Evolutionary conservation across 2,113 vertebrate genomes (phyloP), one percentile per base, ranked within the genome.

Genomic region (Podiceps cristatus): DNA sequence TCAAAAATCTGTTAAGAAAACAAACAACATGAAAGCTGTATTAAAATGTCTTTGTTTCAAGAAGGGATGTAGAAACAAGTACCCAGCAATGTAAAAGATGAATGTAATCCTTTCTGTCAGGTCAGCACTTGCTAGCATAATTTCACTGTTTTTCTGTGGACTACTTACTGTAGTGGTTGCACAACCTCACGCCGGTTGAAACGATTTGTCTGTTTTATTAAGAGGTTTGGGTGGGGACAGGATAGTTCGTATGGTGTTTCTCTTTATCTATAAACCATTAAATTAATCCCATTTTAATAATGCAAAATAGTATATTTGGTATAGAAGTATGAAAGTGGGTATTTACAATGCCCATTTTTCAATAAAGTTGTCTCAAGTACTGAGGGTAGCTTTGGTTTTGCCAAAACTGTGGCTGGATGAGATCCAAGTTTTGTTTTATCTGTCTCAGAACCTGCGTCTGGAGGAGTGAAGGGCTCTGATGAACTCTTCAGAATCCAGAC

Each of bases 1-100:
- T 98, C 98, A 78, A 98, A 98, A 82, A 98, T 96, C 98, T 98
- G 81, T 93, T 35, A 53, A 78, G 64, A 92, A 95, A 82, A 92
- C 44, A 94, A 88, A 69, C 6, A 3, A 31, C 55, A 52, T 31
- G 23, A 94, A 81, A 96, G 44, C 14, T 47, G 53, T 23, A 58
- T 76, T 74, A 24, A 68, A 82, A 79, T 10, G 7, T 14, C 18
- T 33, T 69, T 80, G 62, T 56, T 90, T 76, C 29, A 67, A 62
- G n/a, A 83, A 27, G 35, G 13, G 45, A 63, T 29, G 27, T 11
- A 42, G 47, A 44, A 78, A 67, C 3, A 58, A 90, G 56, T 16
- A 63, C 40, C 14, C 55, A 44, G 16, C 40, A 88, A 63, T 19
- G 9, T 12, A 18, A 20, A 75, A 63, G 37, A 24, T 13, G 3